A percentile compares a stretch with the other conserved stretches of the same genome.
Conservation (phyloP, 64 coral and sea anemone species). For the Pocillopora verrucosa region DNA sequence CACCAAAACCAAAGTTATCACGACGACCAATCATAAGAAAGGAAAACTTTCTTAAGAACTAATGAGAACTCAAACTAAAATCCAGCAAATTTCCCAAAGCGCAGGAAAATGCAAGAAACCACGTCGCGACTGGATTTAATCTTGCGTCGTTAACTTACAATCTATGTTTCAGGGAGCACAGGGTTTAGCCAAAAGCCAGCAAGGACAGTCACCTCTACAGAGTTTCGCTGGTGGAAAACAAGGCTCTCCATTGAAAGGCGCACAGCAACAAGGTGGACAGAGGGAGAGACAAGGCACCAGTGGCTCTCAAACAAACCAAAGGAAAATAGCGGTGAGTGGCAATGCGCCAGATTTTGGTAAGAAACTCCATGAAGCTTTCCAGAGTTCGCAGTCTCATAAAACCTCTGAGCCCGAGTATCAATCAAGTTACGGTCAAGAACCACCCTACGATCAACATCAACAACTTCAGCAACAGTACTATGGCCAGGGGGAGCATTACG, state of each 20-base stretch:
- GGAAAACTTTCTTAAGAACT: too few relatives aligned
- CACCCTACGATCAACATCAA: neutral
- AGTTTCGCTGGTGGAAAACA: neutral
- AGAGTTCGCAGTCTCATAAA: neutral
- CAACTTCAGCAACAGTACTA: conserved; percentile 50
- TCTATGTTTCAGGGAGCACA: too few relatives aligned
- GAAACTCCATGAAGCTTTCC: conserved; percentile 30
- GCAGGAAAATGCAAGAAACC: too few relatives aligned
- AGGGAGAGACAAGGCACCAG: neutral
- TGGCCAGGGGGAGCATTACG: conserved; percentile 34
- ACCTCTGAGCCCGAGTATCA: neutral
- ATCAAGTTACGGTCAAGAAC: neutral
- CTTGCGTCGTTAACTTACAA: too few relatives aligned
- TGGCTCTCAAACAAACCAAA: neutral
- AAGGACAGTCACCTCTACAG: too few relatives aligned
- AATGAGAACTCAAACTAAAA: too few relatives aligned
- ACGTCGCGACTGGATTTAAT: too few relatives aligned
- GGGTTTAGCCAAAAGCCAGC: neutral
- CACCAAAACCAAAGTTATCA: too few relatives aligned
- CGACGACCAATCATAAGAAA: too few relatives aligned
- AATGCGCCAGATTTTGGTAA: conserved; percentile 33
- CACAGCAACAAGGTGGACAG: neutral
- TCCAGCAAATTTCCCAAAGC: too few relatives aligned
- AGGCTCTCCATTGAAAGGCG: conserved; percentile 8
- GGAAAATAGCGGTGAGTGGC: conserved; percentile 34